Evolutionary conservation across 1,140 invertebrate genomes (phyloP).

Genomic region (Pygmarrhopalites habei): DNA sequence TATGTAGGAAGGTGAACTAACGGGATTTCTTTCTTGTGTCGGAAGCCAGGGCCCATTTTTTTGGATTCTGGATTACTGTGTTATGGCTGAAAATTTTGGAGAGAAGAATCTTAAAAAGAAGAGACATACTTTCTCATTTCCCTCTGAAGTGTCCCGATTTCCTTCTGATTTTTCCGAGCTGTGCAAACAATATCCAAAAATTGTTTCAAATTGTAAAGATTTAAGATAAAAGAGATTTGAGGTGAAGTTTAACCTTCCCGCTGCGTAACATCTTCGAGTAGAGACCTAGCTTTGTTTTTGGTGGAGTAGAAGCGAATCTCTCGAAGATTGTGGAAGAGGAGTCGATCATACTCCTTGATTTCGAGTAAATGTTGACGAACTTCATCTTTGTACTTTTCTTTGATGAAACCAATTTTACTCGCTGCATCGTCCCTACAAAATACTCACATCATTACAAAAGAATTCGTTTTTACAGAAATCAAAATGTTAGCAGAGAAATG

Average conservation of each 20-base stretch:
- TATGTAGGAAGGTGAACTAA: too few relatives aligned
- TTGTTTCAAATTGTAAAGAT: too few relatives aligned
- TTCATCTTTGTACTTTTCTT: slow-evolving; percentile 13
- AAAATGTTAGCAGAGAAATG: too few relatives aligned
- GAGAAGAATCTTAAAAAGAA: too few relatives aligned
- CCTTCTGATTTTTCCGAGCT: slow-evolving; percentile 2
- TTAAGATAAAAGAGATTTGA: background rate
- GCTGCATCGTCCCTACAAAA: slow-evolving; percentile 6
- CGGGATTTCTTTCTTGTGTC: too few relatives aligned
- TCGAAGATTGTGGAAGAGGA: slow-evolving; percentile 5
- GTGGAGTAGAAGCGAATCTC: slow-evolving; percentile 8
- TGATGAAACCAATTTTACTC: slow-evolving; percentile 1
- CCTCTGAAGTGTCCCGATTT: background rate
- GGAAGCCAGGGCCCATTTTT: too few relatives aligned
- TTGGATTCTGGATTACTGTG: too few relatives aligned
- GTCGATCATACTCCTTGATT: slow-evolving; percentile 14
- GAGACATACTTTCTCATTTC: too few relatives aligned
- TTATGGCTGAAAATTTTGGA: too few relatives aligned
- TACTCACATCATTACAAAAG: background rate
- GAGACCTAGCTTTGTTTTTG: slow-evolving; percentile 2
- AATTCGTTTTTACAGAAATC: background rate
- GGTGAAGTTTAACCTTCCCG: slow-evolving; percentile 3
- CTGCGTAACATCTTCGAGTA: background rate
- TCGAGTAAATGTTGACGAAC: slow-evolving; percentile 5
- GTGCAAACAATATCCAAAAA: background rate